Evolutionary conservation across 2,888 invertebrate genomes (phyloP), one percentile per base, ranked within the genome.

Genomic region (Trissolcus brochymenae): DNA sequence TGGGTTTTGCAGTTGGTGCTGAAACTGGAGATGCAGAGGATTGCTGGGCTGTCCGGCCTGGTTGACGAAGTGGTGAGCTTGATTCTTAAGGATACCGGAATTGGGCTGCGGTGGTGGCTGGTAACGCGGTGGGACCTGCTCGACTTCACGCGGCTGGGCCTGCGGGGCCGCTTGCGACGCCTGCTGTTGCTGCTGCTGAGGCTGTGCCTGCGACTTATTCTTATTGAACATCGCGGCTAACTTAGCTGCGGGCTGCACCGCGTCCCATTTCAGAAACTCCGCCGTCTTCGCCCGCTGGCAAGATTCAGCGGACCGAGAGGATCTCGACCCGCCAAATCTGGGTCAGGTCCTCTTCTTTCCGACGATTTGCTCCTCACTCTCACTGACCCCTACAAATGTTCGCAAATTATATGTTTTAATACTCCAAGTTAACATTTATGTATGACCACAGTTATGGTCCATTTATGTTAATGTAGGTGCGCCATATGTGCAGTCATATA

Each of bases 91-190:
- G 85, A 93, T 92, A 78, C 94, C 94, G 77, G 92, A 91, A 80
- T 91, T 91, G 81, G 92, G 91, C 76, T 90, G 90, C 71, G 91
- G 90, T 81, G 94, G 94, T 84, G 95, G 94, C 88, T 95, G 95
- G 90, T 95, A 95, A 81, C 94, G 92, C 84, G 95, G 94, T 85
- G 94, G 94, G 90, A 91, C 91, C 77, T 87, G 82, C 68, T 86
- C 86, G 81, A 84, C 86, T 83, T 75, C 72, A 57, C 68, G 78
- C 9, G 74, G 79, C 55, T 80, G 83, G 56, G 80, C 81, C 51
- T 82, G 56, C 79, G 81, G 83, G 77, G 60, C 60, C 57, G 56
- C 65, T 41, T 62, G 60, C 16, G 49, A 29, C 65, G 65, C 9
- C 78, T 84, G 85, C 76, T 82, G 66, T 76, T 80, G 82, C 79